A percentile compares a stretch with the other conserved stretches of the same genome.
These are phyloP conservation scores for Argentina silus DNA, from an alignment of 2,797 vertebrate species.

Conservation along the genomic window DNA sequence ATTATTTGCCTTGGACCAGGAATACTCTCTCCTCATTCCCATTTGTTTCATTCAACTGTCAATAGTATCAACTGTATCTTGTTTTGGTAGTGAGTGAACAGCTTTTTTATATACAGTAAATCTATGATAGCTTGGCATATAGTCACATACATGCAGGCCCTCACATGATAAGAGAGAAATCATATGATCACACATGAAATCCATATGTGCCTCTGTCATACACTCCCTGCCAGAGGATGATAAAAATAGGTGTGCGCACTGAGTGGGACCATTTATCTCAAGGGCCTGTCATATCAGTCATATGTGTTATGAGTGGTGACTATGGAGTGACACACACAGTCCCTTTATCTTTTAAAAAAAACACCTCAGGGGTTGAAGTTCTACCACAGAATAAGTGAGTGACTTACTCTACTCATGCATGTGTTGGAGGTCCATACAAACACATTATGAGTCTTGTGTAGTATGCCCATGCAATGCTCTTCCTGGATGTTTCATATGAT, in stretches of 20 bases:
- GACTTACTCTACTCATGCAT: neutral
- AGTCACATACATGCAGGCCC: neutral
- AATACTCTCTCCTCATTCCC: neutral
- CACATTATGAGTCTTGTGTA: neutral
- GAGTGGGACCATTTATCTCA: slow-evolving; percentile 18
- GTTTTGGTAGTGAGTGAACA: neutral
- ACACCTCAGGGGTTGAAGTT: neutral
- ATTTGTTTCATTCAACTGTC: neutral
- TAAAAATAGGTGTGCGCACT: slow-evolving; percentile 15
- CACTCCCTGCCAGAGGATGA: neutral
- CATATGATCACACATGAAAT: neutral
- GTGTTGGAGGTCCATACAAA: neutral
- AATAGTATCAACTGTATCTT: neutral
- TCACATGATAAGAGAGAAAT: neutral
- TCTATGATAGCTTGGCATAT: neutral
- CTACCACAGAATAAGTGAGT: neutral
- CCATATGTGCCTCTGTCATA: neutral
- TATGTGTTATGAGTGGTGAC: slow-evolving; percentile 6
- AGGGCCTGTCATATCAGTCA: slow-evolving; percentile 8
- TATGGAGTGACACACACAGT: neutral
- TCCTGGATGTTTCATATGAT: neutral
- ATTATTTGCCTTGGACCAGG: neutral
- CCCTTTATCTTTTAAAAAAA: neutral
- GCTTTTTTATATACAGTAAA: too few relatives aligned
- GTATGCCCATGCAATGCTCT: neutral